Evolutionary conservation across 2,113 vertebrate genomes (phyloP).

Genomic region (Campylomormyrus numenius): DNA sequence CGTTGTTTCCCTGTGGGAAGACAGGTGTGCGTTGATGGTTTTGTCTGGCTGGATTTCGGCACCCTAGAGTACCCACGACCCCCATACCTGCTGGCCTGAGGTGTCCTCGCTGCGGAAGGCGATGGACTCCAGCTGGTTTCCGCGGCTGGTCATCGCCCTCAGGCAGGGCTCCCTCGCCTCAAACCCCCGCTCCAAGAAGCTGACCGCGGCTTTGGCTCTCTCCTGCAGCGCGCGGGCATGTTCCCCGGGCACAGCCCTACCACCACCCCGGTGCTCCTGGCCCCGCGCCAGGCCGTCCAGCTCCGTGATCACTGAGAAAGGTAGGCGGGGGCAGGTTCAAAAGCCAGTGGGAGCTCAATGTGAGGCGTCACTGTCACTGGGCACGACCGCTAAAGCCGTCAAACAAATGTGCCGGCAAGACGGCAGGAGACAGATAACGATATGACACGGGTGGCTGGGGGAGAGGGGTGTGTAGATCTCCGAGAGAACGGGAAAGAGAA

Average conservation of each 20-base stretch:
- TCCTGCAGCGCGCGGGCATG: slow-evolving; percentile 85
- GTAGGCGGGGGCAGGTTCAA: background rate
- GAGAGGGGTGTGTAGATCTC: background rate
- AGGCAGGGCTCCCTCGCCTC: slow-evolving; percentile 79
- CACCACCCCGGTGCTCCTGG: slow-evolving; percentile 67
- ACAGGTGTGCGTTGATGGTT: slow-evolving; percentile 5
- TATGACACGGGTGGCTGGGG: background rate
- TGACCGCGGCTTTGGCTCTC: slow-evolving; percentile 78
- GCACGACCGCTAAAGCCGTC: background rate
- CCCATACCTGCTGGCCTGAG: slow-evolving; percentile 82
- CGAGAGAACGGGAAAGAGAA: background rate
- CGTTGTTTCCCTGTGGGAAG: slow-evolving; percentile 82
- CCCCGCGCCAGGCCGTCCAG: slow-evolving; percentile 93
- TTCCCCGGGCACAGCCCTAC: slow-evolving; percentile 41
- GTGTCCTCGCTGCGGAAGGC: slow-evolving; percentile 96
- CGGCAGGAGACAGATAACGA: background rate
- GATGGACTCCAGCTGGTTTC: slow-evolving; percentile 92
- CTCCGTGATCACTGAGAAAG: slow-evolving; percentile 84
- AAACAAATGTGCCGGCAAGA: background rate
- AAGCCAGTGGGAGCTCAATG: background rate
- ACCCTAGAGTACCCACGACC: background rate
- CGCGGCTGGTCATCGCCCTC: slow-evolving; percentile 87
- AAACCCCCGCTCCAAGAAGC: slow-evolving; percentile 82
- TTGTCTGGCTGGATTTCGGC: background rate
- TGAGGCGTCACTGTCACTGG: background rate